These are phyloP conservation scores for Drosophila hamatofila DNA, from an alignment of 2,888 invertebrate species.

Conservation along the genomic window DNA sequence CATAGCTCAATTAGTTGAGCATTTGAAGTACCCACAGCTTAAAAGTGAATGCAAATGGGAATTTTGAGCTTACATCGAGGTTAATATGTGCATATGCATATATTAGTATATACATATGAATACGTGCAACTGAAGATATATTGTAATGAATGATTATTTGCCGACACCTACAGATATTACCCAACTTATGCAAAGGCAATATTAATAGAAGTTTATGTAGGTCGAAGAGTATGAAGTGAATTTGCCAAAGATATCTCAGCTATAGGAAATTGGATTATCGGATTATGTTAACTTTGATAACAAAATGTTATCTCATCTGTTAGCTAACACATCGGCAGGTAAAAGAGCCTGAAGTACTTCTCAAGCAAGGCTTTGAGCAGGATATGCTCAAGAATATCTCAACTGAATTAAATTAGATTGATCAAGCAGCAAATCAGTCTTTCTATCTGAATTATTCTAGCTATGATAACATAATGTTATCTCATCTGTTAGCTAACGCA, in stretches of 20 bases:
- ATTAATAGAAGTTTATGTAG: too few species aligned
- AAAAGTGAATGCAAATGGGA: background rate
- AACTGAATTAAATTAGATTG: too few species aligned
- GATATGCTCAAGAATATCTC: background rate
- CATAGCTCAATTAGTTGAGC: constrained; percentile 42
- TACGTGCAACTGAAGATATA: background rate
- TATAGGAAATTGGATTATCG: too few species aligned
- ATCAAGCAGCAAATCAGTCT: background rate
- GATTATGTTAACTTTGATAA: too few species aligned
- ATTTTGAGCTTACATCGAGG: background rate
- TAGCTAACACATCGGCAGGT: too few species aligned
- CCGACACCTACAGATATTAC: background rate
- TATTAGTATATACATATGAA: background rate
- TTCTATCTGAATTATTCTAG: background rate
- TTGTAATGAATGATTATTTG: background rate
- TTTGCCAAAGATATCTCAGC: background rate
- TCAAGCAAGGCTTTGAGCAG: background rate
- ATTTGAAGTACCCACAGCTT: background rate
- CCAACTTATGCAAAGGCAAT: background rate
- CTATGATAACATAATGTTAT: too few species aligned
- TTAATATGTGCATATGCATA: background rate
- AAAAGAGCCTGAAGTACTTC: background rate
- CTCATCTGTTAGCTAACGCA: too few species aligned
- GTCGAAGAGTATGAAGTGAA: background rate
- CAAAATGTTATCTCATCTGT: too few species aligned